Base-by-base conservation (phyloP, 2,113 vertebrate species). In the Triplophysa siluroides region DNA sequence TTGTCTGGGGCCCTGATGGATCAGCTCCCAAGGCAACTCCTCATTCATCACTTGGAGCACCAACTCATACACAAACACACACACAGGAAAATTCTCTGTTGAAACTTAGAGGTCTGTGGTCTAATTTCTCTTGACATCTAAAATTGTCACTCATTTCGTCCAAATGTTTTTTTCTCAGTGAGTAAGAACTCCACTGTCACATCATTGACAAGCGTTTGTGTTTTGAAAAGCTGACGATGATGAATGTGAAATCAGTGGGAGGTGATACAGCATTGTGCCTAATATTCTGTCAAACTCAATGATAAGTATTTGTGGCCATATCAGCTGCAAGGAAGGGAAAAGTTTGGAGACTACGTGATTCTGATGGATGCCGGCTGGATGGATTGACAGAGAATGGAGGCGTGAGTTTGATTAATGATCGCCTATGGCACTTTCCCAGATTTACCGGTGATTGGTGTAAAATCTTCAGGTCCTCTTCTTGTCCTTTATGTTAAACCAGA, bases 1-100 rank as follows among this genome's bases (percentile, higher is more conserved):
- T 52, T 81, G 78, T 83, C 82, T 83, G 41, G 47, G 58, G 50
- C 66, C 68, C 43, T 83, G 82, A 83, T 81, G 78, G 82, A 83
- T 83, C 74, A 47, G 38, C 73, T 79, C 58, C 77, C 71, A 75
- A 69, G 41, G 45, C 62, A 29, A 21, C 45, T 68, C 82, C 67
- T 83, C 78, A 83, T 83, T 64, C 78, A 83, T 83, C 78, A 78
- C 24, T 41, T 24, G 4, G 62, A 73, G 62, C 29, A 26, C 2
- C 41, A 2, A 29, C 65, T n/a, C 72, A 70, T 76, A 73, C 62
- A 71, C 29, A 23, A 66, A 81, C 66, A 65, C 50, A 56, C 80
- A 82, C 33, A 78, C 33, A 38, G 75, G 61, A 66, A 76, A 68
- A 75, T 76, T 80, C 61, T 64, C 78, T 71, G 45, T 24, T 72